Conservation (phyloP, 1,140 invertebrate species). For the Riptortus pedestris region DNA sequence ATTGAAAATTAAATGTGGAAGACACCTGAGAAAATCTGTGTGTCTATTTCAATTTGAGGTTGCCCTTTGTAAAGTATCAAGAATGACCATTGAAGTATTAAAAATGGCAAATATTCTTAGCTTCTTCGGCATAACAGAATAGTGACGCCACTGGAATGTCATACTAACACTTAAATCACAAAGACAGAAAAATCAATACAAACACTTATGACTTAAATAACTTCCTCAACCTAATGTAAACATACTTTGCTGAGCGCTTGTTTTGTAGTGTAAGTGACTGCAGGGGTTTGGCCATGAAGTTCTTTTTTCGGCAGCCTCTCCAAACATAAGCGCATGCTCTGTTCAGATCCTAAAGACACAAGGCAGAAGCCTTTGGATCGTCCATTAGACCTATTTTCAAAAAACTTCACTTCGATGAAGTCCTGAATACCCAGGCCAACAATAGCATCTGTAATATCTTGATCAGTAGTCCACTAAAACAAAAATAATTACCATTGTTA, state of each 20-base stretch:
- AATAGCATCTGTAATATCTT: constrained; percentile 84
- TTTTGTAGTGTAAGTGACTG: constrained; percentile 91
- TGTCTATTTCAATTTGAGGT: too few relatives aligned
- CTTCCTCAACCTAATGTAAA: too few relatives aligned
- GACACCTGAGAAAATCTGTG: too few relatives aligned
- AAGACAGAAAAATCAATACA: too few relatives aligned
- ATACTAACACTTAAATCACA: too few relatives aligned
- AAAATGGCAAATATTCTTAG: too few relatives aligned
- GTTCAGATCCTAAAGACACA: constrained; percentile 82
- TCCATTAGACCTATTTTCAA: constrained; percentile 97
- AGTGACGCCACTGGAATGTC: too few relatives aligned
- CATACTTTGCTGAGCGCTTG: constrained; percentile 57
- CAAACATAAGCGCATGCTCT: constrained; percentile 78
- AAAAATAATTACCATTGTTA: constrained; percentile 17
- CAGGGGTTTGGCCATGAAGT: constrained; percentile 85
- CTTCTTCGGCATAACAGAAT: too few relatives aligned
- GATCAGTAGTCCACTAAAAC: constrained; percentile 90
- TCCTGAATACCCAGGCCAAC: constrained; percentile 80
- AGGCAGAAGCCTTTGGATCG: constrained; percentile 98
- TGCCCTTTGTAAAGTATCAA: too few relatives aligned
- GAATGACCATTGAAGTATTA: too few relatives aligned
- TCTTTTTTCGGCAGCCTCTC: constrained; percentile 89
- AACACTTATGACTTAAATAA: too few relatives aligned
- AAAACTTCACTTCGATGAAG: constrained; percentile 96
- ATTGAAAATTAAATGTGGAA: too few relatives aligned